phyloP scores from a whole-genome alignment of 2,113 vertebrate genomes.

The Sander lucioperca region DNA sequence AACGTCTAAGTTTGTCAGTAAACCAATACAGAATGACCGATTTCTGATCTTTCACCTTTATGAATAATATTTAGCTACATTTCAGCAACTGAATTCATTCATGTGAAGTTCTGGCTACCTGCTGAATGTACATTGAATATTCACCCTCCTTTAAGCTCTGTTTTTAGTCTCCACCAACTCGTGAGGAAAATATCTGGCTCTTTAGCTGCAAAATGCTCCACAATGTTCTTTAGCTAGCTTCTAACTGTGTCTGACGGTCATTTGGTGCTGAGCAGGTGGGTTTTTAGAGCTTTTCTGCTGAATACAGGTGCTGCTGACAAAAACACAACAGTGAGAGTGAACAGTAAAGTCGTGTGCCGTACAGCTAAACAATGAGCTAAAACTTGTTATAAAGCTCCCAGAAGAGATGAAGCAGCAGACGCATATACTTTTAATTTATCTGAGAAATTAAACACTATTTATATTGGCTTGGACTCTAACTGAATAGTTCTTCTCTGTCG shows the following conservation, averaged over 20 bases:
- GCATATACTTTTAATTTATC: conserved; percentile 58
- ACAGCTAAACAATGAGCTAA: neutral
- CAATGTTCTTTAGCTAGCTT: neutral
- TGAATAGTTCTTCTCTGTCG: conserved; percentile 64
- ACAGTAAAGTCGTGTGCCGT: neutral
- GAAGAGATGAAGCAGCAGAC: conserved; percentile 49
- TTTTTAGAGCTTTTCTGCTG: neutral
- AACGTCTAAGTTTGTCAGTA: neutral
- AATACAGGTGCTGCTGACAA: neutral
- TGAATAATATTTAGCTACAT: neutral
- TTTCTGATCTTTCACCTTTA: neutral
- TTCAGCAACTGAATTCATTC: neutral
- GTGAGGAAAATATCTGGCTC: neutral
- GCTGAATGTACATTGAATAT: neutral
- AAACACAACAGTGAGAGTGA: neutral
- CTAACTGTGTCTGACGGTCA: neutral
- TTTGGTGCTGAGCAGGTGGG: neutral
- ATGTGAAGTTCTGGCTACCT: neutral
- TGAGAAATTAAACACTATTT: conserved; percentile 77
- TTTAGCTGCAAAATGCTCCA: neutral
- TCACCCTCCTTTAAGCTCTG: neutral
- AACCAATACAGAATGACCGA: neutral
- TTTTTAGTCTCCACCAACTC: neutral
- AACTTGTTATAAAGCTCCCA: neutral
- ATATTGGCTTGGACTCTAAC: conserved; percentile 67